Base-by-base conservation (phyloP, 2,888 invertebrate genomes). In the Venustoraphidia nigricollis region DNA sequence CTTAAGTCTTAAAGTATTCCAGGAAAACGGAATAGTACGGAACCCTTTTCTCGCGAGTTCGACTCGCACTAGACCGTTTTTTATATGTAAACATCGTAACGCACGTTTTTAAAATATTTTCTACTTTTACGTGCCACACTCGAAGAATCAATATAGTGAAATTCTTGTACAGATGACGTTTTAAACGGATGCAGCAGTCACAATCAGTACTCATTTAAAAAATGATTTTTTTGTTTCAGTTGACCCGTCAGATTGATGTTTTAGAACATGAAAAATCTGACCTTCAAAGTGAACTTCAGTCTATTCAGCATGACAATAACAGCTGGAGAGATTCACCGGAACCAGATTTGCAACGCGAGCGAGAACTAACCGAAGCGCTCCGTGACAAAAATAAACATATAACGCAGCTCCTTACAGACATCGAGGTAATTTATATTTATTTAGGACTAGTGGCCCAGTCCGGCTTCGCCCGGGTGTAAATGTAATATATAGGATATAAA, bases 301-400 rank as follows among this genome's bases (percentile, higher is more conserved):
- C 60, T 10, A 59, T 59, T 39, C 60, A 59, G 50, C 62, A 62
- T 39, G 63, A 65, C 41, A 51, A 55, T 35, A 61, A 65, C 50
- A 70, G 69, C 44, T 69, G 67, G 50, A 63, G 67, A 39, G 58
- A 57, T 45, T 72, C 76, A 0, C 71, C 73, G 38, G 66, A 70
- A 54, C 72, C 73, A 1, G 65, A 73, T 38, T 68, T 69, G 1
- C 65, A 70, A 44, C 62, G 69, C 51, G 74, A 75, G 53, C 69
- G 71, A 48, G 69, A 73, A 52, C 56, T 77, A n/a, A 63, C 72
- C 14, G 75, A 76, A 54, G 69, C 73, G 51, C 59, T 81, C 2
- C 68, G 73, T 35, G 73, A 75, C 53, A 88, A 85, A 63, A 88
- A 87, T 62, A 79, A 76, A 56, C 87, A 89, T 59, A 83, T 89